A percentile compares a stretch with the other conserved stretches of the same genome.
phyloP scores from a whole-genome alignment of 2,113 vertebrate genomes.

The Rhadina sibilatrix region DNA sequence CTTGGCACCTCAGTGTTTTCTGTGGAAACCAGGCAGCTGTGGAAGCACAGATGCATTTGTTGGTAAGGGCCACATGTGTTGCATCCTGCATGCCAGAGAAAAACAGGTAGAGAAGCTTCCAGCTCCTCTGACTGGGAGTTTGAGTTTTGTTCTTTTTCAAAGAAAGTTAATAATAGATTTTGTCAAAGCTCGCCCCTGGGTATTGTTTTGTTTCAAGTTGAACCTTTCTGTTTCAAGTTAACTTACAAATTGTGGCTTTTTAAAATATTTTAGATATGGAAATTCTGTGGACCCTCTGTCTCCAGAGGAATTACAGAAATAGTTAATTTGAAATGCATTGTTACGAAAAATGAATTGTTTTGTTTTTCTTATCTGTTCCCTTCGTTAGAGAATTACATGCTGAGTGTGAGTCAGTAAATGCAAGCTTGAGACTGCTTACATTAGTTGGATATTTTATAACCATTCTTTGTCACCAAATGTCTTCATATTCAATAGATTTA shows the following conservation, averaged over 20 bases:
- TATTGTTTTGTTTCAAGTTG: not conserved
- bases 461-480: constrained; percentile 69
- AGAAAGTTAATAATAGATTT: not conserved
- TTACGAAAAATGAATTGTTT: not conserved
- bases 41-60: fast-evolving
- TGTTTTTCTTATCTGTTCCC: constrained; percentile 30
- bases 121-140: not conserved
- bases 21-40: not conserved
- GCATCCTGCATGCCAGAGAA: not conserved
- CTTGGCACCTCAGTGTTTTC: not conserved
- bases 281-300: not conserved
- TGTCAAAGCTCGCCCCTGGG: not conserved
- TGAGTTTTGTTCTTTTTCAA: not conserved
- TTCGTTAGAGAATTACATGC: constrained; percentile 53
- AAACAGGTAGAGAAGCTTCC: not conserved
- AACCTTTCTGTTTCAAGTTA: not conserved
- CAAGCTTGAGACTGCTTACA: constrained; percentile 52
- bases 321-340: not conserved
- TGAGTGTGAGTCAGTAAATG: constrained; percentile 46
- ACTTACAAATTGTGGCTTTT: not conserved
- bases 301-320: not conserved
- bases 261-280: not conserved
- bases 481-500: constrained; percentile 78
- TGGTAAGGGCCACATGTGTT: not conserved
- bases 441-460: constrained; percentile 69